These are phyloP conservation scores for Simalia tracyae DNA, from an alignment of 2,797 vertebrate genomes.

Conservation along the genomic window DNA sequence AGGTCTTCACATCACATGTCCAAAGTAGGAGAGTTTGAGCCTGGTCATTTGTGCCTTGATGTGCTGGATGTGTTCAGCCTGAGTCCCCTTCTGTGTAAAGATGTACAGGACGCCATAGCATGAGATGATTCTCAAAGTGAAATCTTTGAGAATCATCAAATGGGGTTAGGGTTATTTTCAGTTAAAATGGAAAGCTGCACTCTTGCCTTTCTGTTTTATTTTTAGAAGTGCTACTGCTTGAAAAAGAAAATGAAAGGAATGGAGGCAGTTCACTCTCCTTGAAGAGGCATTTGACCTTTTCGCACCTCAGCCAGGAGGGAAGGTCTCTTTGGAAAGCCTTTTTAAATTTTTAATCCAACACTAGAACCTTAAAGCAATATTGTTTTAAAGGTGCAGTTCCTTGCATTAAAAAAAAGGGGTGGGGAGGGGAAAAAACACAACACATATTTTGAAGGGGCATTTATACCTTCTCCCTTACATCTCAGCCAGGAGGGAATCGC, in stretches of 20 bases:
- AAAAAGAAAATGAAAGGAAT: neutral
- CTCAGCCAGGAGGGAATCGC: neutral
- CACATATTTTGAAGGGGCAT: neutral
- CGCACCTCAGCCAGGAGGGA: neutral
- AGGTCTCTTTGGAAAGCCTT: neutral
- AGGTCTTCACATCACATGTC: neutral
- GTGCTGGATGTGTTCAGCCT: neutral
- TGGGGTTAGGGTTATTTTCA: neutral
- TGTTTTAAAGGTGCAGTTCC: neutral
- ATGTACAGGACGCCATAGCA: neutral
- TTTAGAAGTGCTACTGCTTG: neutral
- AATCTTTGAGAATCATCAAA: neutral
- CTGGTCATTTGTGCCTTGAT: neutral
- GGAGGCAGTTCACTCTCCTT: neutral
- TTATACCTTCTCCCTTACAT: neutral
- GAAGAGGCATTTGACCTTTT: neutral
- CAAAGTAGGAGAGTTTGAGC: neutral
- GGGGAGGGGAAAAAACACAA: neutral
- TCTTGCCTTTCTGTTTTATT: neutral
- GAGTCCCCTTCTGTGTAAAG: neutral
- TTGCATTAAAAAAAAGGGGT: neutral
- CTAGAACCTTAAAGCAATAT: neutral
- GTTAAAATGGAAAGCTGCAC: neutral
- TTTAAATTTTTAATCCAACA: neutral
- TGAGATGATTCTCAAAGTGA: neutral